A percentile compares a stretch with the other conserved stretches of the same genome.
Evolutionary conservation across 2,797 vertebrate species (phyloP).

Genomic region (Hipposideros larvatus): DNA sequence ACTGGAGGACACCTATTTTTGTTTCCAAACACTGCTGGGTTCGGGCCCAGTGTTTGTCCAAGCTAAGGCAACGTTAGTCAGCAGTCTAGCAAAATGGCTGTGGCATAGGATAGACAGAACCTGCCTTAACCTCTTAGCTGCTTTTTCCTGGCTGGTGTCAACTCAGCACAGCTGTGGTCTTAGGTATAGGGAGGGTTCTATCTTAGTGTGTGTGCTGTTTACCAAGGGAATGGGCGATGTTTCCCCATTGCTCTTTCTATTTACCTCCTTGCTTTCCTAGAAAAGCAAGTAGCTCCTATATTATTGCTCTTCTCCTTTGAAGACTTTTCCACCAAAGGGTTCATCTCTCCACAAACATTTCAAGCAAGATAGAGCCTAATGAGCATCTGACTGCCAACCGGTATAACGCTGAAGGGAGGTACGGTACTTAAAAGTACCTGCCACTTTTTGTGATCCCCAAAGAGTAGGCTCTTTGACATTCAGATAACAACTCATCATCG

Average conservation of each 20-base stretch:
- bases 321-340: not conserved
- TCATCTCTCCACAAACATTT: conserved; percentile 49
- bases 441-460: not conserved
- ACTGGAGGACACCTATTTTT: not conserved
- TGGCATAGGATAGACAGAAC: not conserved
- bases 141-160: not conserved
- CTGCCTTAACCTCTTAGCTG: not conserved
- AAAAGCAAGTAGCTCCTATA: not conserved
- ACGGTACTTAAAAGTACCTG: not conserved
- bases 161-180: not conserved
- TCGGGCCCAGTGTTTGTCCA: not conserved
- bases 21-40: not conserved
- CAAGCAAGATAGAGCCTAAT: not conserved
- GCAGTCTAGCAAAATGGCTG: not conserved
- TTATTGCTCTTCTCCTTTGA: not conserved
- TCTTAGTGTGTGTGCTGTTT: not conserved
- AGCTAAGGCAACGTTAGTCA: not conserved
- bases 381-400: not conserved
- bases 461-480: not conserved
- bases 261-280: not conserved
- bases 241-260: conserved; percentile 29
- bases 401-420: not conserved
- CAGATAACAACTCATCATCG: not conserved
- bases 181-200: not conserved
- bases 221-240: not conserved